Evolutionary conservation across 1,140 invertebrate genomes (phyloP), one percentile per base, ranked within the genome.

Genomic region (Drosophila parabipectinata): DNA sequence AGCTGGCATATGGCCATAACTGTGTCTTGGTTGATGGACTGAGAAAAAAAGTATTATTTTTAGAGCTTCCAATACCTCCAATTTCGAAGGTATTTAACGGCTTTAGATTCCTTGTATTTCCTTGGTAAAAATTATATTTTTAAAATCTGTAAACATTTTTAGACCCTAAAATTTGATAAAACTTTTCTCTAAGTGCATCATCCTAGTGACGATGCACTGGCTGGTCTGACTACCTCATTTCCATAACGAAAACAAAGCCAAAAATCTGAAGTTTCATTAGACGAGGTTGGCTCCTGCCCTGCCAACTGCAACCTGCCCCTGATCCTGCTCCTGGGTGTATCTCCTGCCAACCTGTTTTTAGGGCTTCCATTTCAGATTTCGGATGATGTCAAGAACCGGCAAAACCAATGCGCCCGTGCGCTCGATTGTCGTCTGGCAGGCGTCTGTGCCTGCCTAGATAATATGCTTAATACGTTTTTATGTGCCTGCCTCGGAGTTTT

Each of bases 401-500:
- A 82, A 72, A 88, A 57, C 66, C 78, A 63, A 76, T 79, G 60
- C 51, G 39, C 54, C 68, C 64, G 68, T 79, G 67, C 69, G 52
- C 53, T 51, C 69, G 69, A 69, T 77, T 73, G 60, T 77, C 63
- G 81, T 78, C 82, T 85, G 78, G 59, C 64, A 78, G 82, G 54
- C 73, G 81, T 80, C 81, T 84, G 73, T 72, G 77, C 61, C 73
- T 78, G 82, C 73, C 79, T 72, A 83, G 83, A 88, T 88, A 89
- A 88, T 88, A 84, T 79, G 83, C 83, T 84, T 89, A 88, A 88
- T 89, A 88, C 79, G 79, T 88, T 87, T 87, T 87, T 88, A 88
- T 88, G 83, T 68, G 83, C 56, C 44, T 47, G 44, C 2, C 18
- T 48, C 56, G 77, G 37, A 68, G 64, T 59, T 53, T 58, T 24